Evolutionary conservation across 2,888 invertebrate species (phyloP).

Genomic region (Brachyopa scutellaris): DNA sequence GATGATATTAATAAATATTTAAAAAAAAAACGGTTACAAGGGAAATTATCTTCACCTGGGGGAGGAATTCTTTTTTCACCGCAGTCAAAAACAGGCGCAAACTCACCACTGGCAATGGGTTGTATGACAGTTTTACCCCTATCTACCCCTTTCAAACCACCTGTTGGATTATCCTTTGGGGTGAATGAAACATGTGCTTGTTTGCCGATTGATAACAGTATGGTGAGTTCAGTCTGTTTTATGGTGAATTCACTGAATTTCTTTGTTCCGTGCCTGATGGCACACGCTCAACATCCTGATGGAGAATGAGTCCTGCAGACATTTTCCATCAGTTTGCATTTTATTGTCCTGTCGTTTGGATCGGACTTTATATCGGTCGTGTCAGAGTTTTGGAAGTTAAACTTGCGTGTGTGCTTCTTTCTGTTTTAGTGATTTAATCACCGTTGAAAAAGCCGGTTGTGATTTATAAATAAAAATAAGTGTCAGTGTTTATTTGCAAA

Average conservation of each 20-base stretch:
- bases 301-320: constrained; percentile 42
- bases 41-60: constrained; percentile 37
- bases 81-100: constrained; percentile 11
- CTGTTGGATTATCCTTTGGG: constrained; percentile 16
- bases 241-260: constrained; percentile 23
- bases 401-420: too few species aligned
- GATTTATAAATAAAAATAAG: background rate
- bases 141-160: constrained; percentile 38
- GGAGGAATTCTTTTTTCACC: too few species aligned
- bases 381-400: too few species aligned
- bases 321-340: constrained; percentile 60
- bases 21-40: background rate
- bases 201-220: constrained; percentile 39
- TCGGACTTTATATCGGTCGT: constrained; percentile 25
- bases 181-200: constrained; percentile 33
- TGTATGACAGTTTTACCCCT: constrained; percentile 60
- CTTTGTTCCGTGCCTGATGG: constrained; percentile 32
- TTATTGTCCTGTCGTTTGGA: constrained; percentile 62
- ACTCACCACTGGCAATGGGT: constrained; percentile 42
- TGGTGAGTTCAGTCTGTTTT: constrained; percentile 41
- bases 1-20: constrained; percentile 11
- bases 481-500: background rate
- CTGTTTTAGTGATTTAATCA: constrained; percentile 4
- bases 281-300: constrained; percentile 21
- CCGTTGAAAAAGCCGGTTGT: constrained; percentile 5